Conservation (phyloP, 2,113 vertebrate species). For the Salvator merianae region DNA sequence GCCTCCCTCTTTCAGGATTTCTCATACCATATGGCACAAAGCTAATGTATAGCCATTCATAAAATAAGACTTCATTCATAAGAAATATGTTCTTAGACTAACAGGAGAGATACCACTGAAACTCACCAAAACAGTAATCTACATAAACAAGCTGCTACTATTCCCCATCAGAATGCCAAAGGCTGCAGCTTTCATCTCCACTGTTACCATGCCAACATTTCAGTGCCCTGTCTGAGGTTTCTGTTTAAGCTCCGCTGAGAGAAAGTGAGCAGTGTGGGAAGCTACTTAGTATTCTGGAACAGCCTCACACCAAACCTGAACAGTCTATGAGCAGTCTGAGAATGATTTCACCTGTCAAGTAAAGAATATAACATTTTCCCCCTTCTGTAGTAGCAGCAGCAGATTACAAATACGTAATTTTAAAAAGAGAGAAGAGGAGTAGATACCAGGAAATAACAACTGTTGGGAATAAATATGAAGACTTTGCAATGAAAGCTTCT, state of each 20-base stretch:
- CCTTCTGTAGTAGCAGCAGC: slow-evolving; percentile 47
- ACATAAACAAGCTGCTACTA: slow-evolving; percentile 7
- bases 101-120: not conserved
- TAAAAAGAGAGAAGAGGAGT: not conserved
- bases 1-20: accelerated
- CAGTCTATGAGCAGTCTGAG: slow-evolving; percentile 46
- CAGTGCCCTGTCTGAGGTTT: slow-evolving; percentile 32
- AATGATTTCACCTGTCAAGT: slow-evolving; percentile 43
- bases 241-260: slow-evolving; percentile 47
- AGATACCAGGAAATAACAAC: not conserved
- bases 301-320: slow-evolving; percentile 15
- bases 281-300: slow-evolving; percentile 66
- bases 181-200: slow-evolving; percentile 30
- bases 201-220: slow-evolving; percentile 62
- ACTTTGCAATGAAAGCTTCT: no score
- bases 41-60: not conserved
- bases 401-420: slow-evolving; percentile 29
- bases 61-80: not conserved
- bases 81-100: not conserved
- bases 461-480: no score
- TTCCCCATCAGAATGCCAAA: slow-evolving; percentile 15
- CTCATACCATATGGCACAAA: not conserved
- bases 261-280: slow-evolving; percentile 53
- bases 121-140: not conserved
- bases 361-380: slow-evolving; percentile 48